A percentile compares a stretch with the other conserved stretches of the same genome.
Evolutionary conservation across 2,888 invertebrate species (phyloP).

Genomic region (Tipula vernalis): DNA sequence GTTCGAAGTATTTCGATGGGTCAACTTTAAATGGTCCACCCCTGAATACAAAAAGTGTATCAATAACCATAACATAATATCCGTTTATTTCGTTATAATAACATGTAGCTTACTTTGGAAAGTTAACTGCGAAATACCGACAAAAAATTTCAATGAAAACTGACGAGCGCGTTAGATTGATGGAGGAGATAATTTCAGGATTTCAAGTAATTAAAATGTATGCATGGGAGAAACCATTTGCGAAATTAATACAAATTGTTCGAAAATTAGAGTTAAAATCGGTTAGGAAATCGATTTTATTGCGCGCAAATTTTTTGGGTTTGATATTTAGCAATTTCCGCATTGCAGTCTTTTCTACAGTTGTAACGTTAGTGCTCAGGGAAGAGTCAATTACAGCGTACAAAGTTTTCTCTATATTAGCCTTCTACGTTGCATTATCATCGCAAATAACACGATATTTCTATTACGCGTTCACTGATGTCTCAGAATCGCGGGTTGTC

Average conservation of each 20-base stretch:
- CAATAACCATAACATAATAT: no score
- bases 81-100: no score
- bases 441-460: constrained; percentile 46
- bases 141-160: constrained; percentile 45
- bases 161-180: constrained; percentile 60
- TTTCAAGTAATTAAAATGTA: constrained; percentile 85
- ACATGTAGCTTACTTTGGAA: constrained; percentile 23
- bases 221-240: constrained; percentile 80
- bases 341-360: constrained; percentile 60
- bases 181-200: constrained; percentile 60
- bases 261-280: constrained; percentile 49
- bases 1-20: no score
- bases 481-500: constrained; percentile 67
- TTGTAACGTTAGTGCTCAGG: constrained; percentile 53
- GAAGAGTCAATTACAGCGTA: constrained; percentile 58
- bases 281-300: constrained; percentile 47
- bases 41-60: no score
- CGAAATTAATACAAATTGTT: constrained; percentile 54
- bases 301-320: constrained; percentile 57
- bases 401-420: constrained; percentile 47
- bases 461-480: constrained; percentile 57
- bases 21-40: no score
- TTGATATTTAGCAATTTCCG: constrained; percentile 73
- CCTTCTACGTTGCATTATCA: constrained; percentile 41
- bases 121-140: constrained; percentile 30